These are phyloP conservation scores for Metridium senile DNA, from an alignment of 92 coral and sea anemone species.

Conservation along the genomic window DNA sequence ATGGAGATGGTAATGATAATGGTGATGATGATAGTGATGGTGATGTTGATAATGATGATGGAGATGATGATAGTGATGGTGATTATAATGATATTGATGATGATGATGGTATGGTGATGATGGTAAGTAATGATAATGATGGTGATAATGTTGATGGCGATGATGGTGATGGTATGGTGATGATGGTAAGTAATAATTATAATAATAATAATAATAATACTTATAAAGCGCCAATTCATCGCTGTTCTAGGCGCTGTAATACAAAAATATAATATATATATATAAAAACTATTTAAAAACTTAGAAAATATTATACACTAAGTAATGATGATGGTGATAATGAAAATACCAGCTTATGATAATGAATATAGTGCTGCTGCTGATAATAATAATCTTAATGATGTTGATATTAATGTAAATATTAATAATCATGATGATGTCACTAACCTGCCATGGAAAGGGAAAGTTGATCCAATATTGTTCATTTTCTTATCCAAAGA, in stretches of 20 bases:
- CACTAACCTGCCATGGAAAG: slow-evolving; percentile 75
- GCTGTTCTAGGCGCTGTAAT: no score
- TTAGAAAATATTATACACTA: no score
- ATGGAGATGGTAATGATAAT: neutral
- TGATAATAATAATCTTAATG: neutral
- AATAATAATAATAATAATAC: no score
- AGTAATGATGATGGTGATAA: neutral
- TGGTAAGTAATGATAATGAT: neutral
- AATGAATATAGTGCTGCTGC: neutral
- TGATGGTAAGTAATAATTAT: no score
- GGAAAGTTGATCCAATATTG: slow-evolving; percentile 47
- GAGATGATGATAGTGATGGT: neutral
- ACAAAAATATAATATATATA: no score
- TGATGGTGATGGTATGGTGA: no score
- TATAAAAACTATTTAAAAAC: no score
- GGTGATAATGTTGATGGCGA: no score
- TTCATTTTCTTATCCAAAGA: slow-evolving; percentile 73
- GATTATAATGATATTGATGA: neutral
- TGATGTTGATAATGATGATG: neutral
- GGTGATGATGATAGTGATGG: neutral
- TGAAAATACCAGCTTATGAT: neutral
- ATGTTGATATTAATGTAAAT: neutral
- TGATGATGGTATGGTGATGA: neutral
- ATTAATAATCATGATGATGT: neutral
- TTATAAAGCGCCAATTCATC: no score